Evolutionary conservation across 2,797 vertebrate genomes (phyloP).

Genomic region (Sandelia bainsii): DNA sequence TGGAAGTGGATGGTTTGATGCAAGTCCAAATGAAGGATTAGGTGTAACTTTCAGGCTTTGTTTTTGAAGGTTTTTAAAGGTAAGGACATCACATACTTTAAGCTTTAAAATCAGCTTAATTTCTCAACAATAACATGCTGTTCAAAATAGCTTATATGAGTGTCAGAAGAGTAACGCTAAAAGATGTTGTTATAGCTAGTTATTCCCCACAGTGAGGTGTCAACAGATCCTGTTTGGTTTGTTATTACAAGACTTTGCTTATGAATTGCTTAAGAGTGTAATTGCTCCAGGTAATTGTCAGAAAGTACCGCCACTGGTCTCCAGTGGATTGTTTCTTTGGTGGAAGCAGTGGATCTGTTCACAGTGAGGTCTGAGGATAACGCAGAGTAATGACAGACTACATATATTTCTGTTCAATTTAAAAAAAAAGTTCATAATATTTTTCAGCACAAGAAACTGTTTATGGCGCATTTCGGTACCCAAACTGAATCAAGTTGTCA

Average conservation of each 20-base stretch:
- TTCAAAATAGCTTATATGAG: background rate
- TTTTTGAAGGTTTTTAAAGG: slow-evolving; percentile 40
- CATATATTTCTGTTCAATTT: too few species aligned
- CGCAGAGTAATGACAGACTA: too few species aligned
- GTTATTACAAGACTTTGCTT: background rate
- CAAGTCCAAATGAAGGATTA: slow-evolving; percentile 29
- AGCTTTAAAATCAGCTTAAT: background rate
- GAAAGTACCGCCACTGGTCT: too few species aligned
- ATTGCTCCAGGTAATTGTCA: too few species aligned
- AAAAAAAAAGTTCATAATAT: too few species aligned
- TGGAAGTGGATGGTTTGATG: slow-evolving; percentile 11
- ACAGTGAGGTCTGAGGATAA: too few species aligned
- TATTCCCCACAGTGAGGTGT: background rate
- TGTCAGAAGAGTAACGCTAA: background rate
- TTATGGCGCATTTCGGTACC: background rate
- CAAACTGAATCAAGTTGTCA: background rate
- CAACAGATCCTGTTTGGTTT: background rate
- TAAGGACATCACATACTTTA: slow-evolving; percentile 37
- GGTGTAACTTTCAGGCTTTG: slow-evolving; percentile 29
- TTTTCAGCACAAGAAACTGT: background rate
- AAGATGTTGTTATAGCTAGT: background rate
- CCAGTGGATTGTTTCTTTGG: too few species aligned
- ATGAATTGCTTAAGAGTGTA: too few species aligned
- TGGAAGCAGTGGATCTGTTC: too few species aligned
- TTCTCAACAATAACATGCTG: background rate